Evolutionary conservation across 2,797 vertebrate genomes (phyloP), one percentile per base, ranked within the genome.

Genomic region (Paramormyrops hopkinsi): DNA sequence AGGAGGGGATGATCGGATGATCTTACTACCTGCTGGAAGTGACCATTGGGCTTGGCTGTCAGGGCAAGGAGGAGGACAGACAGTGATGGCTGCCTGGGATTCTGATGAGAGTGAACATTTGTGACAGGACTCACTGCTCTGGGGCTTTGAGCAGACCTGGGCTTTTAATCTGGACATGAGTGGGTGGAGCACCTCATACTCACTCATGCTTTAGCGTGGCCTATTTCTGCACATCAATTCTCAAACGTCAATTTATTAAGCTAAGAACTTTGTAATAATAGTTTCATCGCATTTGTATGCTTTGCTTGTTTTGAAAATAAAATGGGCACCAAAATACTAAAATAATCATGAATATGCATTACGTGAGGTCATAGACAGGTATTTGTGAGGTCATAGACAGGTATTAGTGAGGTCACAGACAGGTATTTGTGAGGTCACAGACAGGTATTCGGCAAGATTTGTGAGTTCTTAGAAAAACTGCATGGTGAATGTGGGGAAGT

Each of bases 91-190:
- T 46, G 62, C 65, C 83, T 25, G 33, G 14, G 79, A 48, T 8
- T 44, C 19, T 19, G 46, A 48, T 53, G 62, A 44, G 48, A 7
- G 84, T 79, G 83, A 89, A 48, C 33, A 17, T 54, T 44, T 44
- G 59, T 87, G 84, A 89, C 65, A 87, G 89, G 19, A n/a, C 46
- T 86, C 59, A 17, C 41, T 12, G 89, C 84, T 89, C 17, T 17
- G 53, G 89, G 62, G 37, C 56, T 17, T 25, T 8, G 25, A 19
- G 83, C 2, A 62, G 29, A 73, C 44, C 59, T 69, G 56, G 59
- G 46, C 19, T 76, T 54, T 33, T 87, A 51, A 25, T 87, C 44
- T n/a, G 46, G 84, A 46, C 84, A 89, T 46, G 22, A 59, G 79
- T 65, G n/a, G 41, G 54, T 46, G 56, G 88, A 69, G n/a, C 54